A percentile compares a stretch with the other conserved stretches of the same genome.
Evolutionary conservation across 2,797 vertebrate species (phyloP).

Genomic region (Oreochromis grahami): DNA sequence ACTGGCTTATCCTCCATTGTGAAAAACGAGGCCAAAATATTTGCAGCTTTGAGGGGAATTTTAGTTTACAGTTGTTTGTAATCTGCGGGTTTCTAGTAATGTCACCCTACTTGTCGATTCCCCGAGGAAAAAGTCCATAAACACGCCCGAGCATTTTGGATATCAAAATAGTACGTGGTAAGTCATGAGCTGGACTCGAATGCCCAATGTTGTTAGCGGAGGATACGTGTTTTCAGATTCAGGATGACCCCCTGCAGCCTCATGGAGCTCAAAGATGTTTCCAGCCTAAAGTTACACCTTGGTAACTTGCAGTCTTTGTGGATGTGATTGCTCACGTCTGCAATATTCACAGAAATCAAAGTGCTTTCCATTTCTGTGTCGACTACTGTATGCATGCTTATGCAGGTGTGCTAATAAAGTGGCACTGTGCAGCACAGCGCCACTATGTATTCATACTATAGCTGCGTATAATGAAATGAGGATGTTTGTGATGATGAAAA

Average conservation of each 20-base stretch:
- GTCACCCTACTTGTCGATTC: not conserved
- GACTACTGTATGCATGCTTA: slow-evolving; percentile 31
- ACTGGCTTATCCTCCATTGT: not conserved
- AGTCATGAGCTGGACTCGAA: slow-evolving; percentile 62
- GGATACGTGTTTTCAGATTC: not conserved
- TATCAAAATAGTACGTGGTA: not conserved
- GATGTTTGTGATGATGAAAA: not conserved
- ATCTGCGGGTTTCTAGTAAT: not conserved
- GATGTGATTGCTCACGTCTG: not conserved
- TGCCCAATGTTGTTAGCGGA: not conserved
- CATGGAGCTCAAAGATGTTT: not conserved
- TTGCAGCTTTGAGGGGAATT: not conserved
- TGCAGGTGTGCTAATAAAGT: slow-evolving; percentile 12
- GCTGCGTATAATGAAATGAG: slow-evolving; percentile 22
- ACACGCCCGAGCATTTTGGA: not conserved
- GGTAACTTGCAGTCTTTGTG: slow-evolving; percentile 1
- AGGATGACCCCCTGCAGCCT: not conserved
- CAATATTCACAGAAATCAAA: not conserved
- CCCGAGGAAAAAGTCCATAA: not conserved
- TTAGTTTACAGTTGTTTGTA: not conserved
- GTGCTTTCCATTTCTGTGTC: not conserved
- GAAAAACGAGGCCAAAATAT: not conserved
- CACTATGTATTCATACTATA: not conserved
- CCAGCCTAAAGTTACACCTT: not conserved
- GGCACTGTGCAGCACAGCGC: slow-evolving; percentile 11